These are phyloP conservation scores for Apteryx owenii DNA, from an alignment of 2,113 vertebrate genomes.

Conservation along the genomic window DNA sequence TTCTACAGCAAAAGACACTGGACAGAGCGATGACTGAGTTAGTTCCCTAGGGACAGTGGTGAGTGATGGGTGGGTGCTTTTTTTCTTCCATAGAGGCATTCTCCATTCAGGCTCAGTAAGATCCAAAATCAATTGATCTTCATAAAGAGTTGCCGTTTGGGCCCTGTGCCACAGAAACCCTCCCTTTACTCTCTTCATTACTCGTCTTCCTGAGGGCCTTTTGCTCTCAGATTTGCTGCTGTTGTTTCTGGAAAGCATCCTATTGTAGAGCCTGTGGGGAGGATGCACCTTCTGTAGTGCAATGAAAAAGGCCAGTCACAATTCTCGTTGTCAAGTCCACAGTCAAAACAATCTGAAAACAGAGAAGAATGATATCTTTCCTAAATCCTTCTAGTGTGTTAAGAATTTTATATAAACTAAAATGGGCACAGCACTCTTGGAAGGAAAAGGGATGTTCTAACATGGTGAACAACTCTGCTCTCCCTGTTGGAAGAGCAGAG, in stretches of 20 bases:
- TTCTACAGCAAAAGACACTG: background rate
- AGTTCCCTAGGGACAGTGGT: background rate
- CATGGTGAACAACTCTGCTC: background rate
- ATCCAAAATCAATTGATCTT: background rate
- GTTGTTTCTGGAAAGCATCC: constrained; percentile 20
- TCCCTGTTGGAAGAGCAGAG: background rate
- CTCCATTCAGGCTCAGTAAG: background rate
- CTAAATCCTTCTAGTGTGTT: background rate
- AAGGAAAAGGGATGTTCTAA: background rate
- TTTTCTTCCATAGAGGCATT: background rate
- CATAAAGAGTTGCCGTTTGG: background rate
- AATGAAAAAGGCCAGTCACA: background rate
- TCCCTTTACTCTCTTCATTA: constrained; percentile 16
- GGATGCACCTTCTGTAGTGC: fast-evolving
- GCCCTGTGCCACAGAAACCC: background rate
- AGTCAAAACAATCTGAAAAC: constrained; percentile 10
- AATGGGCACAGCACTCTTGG: background rate
- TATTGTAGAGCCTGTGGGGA: background rate
- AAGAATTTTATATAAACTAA: background rate
- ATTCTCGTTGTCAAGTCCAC: background rate
- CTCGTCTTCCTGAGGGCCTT: constrained; percentile 37
- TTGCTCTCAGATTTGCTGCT: constrained; percentile 13
- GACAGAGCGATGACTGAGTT: background rate
- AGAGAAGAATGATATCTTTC: background rate
- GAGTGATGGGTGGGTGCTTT: background rate